Evolutionary conservation across 2,888 invertebrate species (phyloP).

Genomic region (Ophioninae sp.): DNA sequence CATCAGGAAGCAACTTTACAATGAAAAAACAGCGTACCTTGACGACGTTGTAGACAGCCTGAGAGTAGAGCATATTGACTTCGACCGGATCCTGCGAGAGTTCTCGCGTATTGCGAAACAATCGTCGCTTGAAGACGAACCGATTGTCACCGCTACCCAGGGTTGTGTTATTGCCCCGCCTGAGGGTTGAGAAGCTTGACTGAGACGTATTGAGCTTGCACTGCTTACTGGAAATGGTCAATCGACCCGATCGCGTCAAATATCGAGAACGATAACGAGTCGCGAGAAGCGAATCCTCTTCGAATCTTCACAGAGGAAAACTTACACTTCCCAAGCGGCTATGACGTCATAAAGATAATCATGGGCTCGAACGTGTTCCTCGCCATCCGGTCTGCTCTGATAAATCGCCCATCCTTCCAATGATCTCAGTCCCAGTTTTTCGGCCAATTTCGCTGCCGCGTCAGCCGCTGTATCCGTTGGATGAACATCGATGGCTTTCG

Average conservation of each 20-base stretch:
- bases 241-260: conserved; percentile 44
- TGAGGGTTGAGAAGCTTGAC: conserved; percentile 82
- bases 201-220: conserved; percentile 82
- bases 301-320: conserved; percentile 58
- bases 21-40: conserved; percentile 84
- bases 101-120: conserved; percentile 94
- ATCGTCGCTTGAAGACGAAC: conserved; percentile 94
- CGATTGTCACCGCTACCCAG: conserved; percentile 93
- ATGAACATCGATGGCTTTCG: conserved; percentile 97
- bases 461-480: conserved; percentile 96
- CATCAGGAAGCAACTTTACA: background rate
- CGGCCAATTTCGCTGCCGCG: conserved; percentile 93
- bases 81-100: conserved; percentile 97
- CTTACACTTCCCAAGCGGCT: conserved; percentile 95
- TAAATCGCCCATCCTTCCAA: conserved; percentile 98
- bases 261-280: conserved; percentile 26
- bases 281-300: conserved; percentile 20
- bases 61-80: conserved; percentile 95
- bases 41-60: conserved; percentile 96
- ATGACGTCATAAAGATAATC: conserved; percentile 97
- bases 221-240: conserved; percentile 81
- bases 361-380: conserved; percentile 94
- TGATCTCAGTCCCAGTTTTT: conserved; percentile 91
- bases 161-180: conserved; percentile 85
- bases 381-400: conserved; percentile 92